phyloP scores from a whole-genome alignment of 2,797 vertebrate species.

The Caiman crocodilus region DNA sequence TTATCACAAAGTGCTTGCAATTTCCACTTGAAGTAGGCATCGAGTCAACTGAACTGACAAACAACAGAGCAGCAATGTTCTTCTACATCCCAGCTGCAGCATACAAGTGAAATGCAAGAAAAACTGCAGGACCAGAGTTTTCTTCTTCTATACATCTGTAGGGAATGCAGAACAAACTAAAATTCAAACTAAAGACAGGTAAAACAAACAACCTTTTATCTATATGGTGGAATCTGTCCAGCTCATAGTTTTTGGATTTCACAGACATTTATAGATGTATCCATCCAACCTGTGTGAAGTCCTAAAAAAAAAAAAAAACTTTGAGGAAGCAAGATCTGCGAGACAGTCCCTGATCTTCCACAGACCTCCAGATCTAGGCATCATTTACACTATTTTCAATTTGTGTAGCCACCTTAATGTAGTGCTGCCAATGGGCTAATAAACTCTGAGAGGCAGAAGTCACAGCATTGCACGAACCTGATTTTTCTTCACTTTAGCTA shows the following conservation, averaged over 20 bases:
- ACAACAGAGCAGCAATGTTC: conserved; percentile 34
- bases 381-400: too few relatives aligned
- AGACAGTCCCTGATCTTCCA: too few relatives aligned
- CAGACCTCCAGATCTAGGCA: too few relatives aligned
- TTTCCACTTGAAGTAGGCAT: conserved; percentile 55
- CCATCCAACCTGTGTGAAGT: conserved; percentile 47
- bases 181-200: not conserved
- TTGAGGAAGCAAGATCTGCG: too few relatives aligned
- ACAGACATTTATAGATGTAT: not conserved
- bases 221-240: not conserved
- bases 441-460: too few relatives aligned
- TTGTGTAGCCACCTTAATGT: too few relatives aligned
- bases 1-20: conserved; percentile 67
- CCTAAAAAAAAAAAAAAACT: too few relatives aligned
- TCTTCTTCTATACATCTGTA: not conserved
- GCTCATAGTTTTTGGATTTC: conserved; percentile 5
- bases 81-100: conserved; percentile 62
- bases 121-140: not conserved
- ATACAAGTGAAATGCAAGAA: conserved; percentile 45
- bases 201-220: not conserved
- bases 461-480: too few relatives aligned
- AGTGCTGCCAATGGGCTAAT: too few relatives aligned
- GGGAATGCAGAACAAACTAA: not conserved
- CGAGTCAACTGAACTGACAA: conserved; percentile 79
- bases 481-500: too few relatives aligned